Evolutionary conservation across 2,888 invertebrate species (phyloP).

Genomic region (Plutella xylostella): DNA sequence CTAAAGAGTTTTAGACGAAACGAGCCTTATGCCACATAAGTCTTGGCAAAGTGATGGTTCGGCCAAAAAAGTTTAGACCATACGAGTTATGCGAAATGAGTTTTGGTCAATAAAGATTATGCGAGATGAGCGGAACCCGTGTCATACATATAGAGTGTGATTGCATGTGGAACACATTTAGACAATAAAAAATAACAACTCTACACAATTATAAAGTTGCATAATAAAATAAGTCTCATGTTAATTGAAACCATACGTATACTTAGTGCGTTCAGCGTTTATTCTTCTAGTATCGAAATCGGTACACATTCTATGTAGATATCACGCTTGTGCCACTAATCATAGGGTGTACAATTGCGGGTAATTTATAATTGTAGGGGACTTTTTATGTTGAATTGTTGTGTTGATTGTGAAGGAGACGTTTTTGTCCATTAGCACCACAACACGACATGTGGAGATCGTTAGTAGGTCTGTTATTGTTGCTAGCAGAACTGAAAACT

Average conservation of each 20-base stretch:
- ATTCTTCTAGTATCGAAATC: neutral
- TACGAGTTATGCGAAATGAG: too few relatives aligned
- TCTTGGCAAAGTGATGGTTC: too few relatives aligned
- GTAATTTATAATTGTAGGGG: too few relatives aligned
- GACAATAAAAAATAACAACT: conserved; percentile 9
- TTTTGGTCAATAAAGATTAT: too few relatives aligned
- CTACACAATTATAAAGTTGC: conserved; percentile 16
- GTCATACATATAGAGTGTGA: too few relatives aligned
- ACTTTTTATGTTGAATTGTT: too few relatives aligned
- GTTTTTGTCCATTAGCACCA: conserved; percentile 35
- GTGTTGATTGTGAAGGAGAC: conserved; percentile 8
- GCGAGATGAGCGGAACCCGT: neutral
- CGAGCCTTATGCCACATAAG: too few relatives aligned
- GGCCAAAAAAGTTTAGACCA: too few relatives aligned
- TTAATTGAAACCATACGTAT: conserved; percentile 41
- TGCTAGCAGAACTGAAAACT: too few relatives aligned
- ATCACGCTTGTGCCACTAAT: neutral
- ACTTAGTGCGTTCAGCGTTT: neutral
- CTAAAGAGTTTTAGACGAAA: too few relatives aligned
- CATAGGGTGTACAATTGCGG: too few relatives aligned
- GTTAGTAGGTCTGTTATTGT: conserved; percentile 20
- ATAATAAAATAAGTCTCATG: too few relatives aligned
- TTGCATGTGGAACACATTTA: conserved; percentile 11
- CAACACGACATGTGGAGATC: conserved; percentile 36
- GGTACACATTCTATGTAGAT: neutral